Evolutionary conservation across 2,797 vertebrate genomes (phyloP).

Genomic region (Epinephelus malabaricus): DNA sequence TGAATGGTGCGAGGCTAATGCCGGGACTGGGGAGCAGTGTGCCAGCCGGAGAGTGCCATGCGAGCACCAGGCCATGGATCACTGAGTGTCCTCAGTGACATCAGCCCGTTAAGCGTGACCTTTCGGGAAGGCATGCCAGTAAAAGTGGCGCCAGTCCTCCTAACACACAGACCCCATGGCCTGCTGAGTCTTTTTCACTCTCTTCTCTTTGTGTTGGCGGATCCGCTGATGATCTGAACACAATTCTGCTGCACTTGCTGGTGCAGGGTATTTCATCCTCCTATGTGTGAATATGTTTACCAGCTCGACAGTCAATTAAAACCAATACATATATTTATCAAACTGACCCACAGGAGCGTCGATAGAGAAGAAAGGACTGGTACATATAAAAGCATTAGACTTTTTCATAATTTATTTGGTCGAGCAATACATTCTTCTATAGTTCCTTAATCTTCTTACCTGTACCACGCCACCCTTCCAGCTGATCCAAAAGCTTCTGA

Average conservation of each 20-base stretch:
- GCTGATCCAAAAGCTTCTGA: conserved; percentile 95
- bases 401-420: neutral
- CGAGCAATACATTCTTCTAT: neutral
- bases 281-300: neutral
- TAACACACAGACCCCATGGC: conserved; percentile 66
- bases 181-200: conserved; percentile 37
- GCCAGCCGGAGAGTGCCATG: conserved; percentile 64
- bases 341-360: too few relatives aligned
- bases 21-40: conserved; percentile 40
- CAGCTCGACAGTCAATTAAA: neutral
- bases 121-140: conserved; percentile 70
- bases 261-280: neutral
- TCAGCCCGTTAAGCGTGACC: conserved; percentile 73
- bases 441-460: conserved; percentile 76
- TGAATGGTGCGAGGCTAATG: conserved; percentile 53
- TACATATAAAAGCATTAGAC: neutral
- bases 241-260: conserved; percentile 2
- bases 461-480: conserved; percentile 91
- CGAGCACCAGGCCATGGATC: conserved; percentile 66
- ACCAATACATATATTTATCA: neutral
- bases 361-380: neutral
- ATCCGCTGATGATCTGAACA: conserved; percentile 13
- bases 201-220: conserved; percentile 25
- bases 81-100: conserved; percentile 66
- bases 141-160: conserved; percentile 73